Conservation (phyloP, 2,797 vertebrate species). For the Percopsis omiscomaycus region DNA sequence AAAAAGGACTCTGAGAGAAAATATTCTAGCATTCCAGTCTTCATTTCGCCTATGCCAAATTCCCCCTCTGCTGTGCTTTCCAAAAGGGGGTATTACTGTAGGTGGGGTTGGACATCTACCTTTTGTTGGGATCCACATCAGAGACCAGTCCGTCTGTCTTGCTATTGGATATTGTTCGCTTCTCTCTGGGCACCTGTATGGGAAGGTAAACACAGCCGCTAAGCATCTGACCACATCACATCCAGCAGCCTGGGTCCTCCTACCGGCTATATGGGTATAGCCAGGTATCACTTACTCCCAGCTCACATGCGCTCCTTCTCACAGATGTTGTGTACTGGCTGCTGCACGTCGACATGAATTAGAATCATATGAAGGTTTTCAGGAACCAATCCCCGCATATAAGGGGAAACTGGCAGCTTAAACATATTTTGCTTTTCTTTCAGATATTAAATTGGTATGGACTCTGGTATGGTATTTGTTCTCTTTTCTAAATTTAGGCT, state of each 20-base stretch:
- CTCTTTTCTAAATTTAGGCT: background rate
- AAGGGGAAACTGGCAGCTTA: too few species aligned
- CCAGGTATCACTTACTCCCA: conserved; percentile 52
- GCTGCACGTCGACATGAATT: conserved; percentile 1
- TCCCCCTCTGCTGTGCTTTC: conserved; percentile 36
- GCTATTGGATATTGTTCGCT: conserved; percentile 84
- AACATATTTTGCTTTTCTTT: too few species aligned
- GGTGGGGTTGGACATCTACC: conserved; percentile 73
- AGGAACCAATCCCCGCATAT: conserved; percentile 4
- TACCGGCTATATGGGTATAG: conserved; percentile 37
- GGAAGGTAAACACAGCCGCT: conserved; percentile 76
- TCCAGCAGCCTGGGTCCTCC: conserved; percentile 59
- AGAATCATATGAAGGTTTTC: conserved; percentile 13
- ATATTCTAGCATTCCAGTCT: conserved; percentile 11
- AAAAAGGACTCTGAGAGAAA: conserved; percentile 5
- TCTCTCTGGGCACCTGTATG: conserved; percentile 92
- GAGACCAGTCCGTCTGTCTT: conserved; percentile 88
- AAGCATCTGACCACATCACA: conserved; percentile 75
- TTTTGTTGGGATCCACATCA: conserved; percentile 96
- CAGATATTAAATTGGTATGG: background rate
- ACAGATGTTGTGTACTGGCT: conserved; percentile 46
- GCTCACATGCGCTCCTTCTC: conserved; percentile 34
- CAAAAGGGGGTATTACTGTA: conserved; percentile 31
- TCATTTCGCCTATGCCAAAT: background rate
- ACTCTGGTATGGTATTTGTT: background rate